Conservation (phyloP, 2,113 vertebrate species). For the Opisthocomus hoazin region DNA sequence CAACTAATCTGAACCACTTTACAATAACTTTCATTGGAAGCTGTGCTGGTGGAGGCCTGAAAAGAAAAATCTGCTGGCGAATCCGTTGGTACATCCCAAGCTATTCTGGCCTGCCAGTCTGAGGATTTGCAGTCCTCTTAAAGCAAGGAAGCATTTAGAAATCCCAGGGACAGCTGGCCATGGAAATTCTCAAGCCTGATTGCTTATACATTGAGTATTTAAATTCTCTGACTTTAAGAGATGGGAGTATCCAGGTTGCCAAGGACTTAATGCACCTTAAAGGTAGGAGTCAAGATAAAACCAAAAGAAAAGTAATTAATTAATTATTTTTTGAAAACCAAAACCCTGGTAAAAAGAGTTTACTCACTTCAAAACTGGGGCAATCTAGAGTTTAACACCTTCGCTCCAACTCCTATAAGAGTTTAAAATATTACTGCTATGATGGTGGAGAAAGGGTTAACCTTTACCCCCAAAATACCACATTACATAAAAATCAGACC, state of each 20-base stretch:
- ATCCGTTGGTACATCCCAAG: not conserved
- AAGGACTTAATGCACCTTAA: not conserved
- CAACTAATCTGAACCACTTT: not conserved
- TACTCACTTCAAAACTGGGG: not conserved
- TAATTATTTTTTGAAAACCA: not conserved
- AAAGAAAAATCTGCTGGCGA: not conserved
- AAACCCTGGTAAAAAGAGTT: not conserved
- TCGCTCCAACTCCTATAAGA: not conserved
- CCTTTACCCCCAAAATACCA: not conserved
- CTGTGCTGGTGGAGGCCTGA: not conserved
- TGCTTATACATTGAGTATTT: not conserved
- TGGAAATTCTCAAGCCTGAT: not conserved
- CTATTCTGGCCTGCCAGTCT: not conserved
- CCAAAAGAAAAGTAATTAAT: too few species aligned
- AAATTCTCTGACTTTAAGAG: not conserved
- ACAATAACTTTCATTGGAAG: not conserved
- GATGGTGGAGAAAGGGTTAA: not conserved
- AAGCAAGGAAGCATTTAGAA: not conserved
- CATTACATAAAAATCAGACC: not conserved
- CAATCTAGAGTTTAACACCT: not conserved
- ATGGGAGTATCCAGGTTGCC: rapidly evolving
- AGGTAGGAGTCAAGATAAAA: not conserved
- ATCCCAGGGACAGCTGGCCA: not conserved
- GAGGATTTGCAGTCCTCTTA: not conserved
- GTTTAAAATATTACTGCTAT: not conserved